These are phyloP conservation scores for Heliocidaris tuberculata DNA, from an alignment of 35 echinoderm and acorn worm genomes.

Conservation along the genomic window DNA sequence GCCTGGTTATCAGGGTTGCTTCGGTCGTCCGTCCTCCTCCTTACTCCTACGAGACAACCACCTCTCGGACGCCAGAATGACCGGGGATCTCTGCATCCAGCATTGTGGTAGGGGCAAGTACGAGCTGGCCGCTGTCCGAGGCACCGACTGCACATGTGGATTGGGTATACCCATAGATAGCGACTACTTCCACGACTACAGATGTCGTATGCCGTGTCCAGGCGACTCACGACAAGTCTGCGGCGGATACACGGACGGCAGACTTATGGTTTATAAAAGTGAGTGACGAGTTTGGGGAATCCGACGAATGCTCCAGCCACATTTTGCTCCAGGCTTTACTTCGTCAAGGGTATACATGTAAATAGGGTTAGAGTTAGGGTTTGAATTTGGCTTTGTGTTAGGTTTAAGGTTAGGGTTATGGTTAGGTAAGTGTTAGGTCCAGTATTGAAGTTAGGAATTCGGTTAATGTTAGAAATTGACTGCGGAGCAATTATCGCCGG, in stretches of 20 bases:
- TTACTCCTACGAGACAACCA: slow-evolving; percentile 9
- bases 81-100: slow-evolving; percentile 17
- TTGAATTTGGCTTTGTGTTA: neutral
- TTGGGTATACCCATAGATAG: slow-evolving; percentile 33
- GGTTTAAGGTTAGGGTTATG: too few species aligned
- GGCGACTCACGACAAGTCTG: slow-evolving; percentile 30
- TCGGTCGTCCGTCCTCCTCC: slow-evolving; percentile 27
- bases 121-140: slow-evolving; percentile 30
- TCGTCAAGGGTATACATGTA: neutral
- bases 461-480: too few species aligned
- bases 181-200: slow-evolving; percentile 36
- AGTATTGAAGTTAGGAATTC: too few species aligned
- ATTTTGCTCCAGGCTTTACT: neutral
- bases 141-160: slow-evolving; percentile 1
- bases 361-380: neutral
- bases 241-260: slow-evolving; percentile 37
- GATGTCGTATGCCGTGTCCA: slow-evolving; percentile 41
- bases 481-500: too few species aligned
- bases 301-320: neutral
- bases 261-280: slow-evolving; percentile 40
- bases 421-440: too few species aligned
- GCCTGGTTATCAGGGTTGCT: slow-evolving; percentile 42
- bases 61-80: neutral
- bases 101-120: slow-evolving; percentile 17
- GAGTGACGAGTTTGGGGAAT: neutral